A percentile compares a stretch with the other conserved stretches of the same genome.
These are phyloP conservation scores for Euwallacea fornicatus DNA, from an alignment of 1,140 invertebrate species.

Conservation along the genomic window DNA sequence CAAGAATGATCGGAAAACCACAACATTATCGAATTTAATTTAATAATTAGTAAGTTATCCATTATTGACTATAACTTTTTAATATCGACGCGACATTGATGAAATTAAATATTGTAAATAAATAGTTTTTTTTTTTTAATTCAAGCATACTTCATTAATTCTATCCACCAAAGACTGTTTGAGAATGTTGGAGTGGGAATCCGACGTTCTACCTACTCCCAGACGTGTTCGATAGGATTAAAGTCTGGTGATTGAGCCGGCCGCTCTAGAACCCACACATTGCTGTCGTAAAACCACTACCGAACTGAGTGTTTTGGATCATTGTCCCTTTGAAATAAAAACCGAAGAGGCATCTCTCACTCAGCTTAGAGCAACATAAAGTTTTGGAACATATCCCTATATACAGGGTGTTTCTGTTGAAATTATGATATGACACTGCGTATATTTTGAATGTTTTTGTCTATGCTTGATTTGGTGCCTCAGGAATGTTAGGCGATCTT, in stretches of 20 bases:
- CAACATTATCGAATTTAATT: no score
- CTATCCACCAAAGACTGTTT: neutral
- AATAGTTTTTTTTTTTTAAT: no score
- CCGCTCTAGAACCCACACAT: neutral
- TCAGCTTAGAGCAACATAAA: constrained; percentile 26
- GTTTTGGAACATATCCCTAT: neutral
- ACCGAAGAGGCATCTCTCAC: constrained; percentile 12
- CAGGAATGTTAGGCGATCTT: no score
- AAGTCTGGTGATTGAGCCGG: neutral
- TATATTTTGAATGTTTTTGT: no score
- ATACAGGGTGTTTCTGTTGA: no score
- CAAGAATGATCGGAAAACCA: no score
- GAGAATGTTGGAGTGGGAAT: neutral
- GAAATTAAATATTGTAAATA: no score
- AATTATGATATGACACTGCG: no score
- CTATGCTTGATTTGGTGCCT: no score
- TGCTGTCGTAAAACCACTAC: neutral
- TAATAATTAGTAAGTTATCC: no score
- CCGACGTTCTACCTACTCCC: neutral
- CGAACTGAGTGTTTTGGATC: neutral
- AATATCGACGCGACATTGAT: no score
- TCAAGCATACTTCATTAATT: neutral
- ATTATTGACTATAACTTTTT: no score
- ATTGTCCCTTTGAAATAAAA: constrained; percentile 6
- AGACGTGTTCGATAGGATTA: neutral